These are phyloP conservation scores for Heliconius charithonia DNA, from an alignment of 2,888 invertebrate genomes.

Conservation along the genomic window DNA sequence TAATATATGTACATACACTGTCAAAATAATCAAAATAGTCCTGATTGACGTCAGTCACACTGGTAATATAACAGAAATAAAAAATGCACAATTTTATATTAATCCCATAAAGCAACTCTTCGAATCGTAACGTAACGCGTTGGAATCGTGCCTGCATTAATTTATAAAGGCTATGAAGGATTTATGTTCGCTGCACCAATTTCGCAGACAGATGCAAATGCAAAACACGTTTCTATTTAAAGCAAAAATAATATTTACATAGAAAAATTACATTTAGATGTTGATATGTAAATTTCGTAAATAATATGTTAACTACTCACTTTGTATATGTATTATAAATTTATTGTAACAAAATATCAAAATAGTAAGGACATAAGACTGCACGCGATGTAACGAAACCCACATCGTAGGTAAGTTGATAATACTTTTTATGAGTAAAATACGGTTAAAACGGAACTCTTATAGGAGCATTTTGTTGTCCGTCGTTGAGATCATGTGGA, in stretches of 20 bases:
- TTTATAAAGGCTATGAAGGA: constrained; percentile 49
- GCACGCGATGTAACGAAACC: no score
- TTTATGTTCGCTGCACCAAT: constrained; percentile 48
- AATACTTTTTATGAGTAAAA: no score
- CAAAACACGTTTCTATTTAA: constrained; percentile 37
- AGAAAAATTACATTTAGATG: not conserved
- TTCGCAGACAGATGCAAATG: constrained; percentile 45
- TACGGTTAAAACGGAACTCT: no score
- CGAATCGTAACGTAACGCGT: constrained; percentile 41
- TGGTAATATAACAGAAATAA: constrained; percentile 37
- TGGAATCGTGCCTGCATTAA: constrained; percentile 47
- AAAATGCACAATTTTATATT: constrained; percentile 44
- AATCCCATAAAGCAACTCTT: constrained; percentile 45
- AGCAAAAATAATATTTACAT: constrained; percentile 23
- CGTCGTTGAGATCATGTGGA: no score
- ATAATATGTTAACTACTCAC: not conserved
- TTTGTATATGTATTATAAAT: not conserved
- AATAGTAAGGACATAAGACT: not conserved
- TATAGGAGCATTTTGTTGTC: no score
- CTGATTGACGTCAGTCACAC: not conserved
- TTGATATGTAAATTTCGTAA: not conserved
- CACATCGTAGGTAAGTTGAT: no score
- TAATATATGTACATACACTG: not conserved
- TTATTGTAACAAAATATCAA: not conserved
- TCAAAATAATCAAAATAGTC: constrained; percentile 5